Conservation (phyloP, 2,113 vertebrate genomes). For the Xenopus tropicalis region DNA sequence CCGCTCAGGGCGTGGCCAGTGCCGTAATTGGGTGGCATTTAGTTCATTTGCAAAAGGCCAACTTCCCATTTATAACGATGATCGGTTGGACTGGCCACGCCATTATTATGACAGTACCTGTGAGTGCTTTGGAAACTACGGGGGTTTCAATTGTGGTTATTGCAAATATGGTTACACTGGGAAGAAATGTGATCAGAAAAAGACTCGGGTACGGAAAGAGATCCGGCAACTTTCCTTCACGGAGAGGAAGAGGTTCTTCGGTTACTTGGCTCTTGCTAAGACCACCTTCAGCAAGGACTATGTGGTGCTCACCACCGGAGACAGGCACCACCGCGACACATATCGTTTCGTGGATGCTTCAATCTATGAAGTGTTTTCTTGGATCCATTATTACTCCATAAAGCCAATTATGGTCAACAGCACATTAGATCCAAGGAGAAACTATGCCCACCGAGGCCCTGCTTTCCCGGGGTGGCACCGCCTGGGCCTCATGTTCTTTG, state of each 20-base stretch:
- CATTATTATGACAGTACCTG: constrained; percentile 12
- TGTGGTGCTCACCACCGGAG: constrained; percentile 35
- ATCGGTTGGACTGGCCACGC: constrained; percentile 20
- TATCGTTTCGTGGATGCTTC: constrained; percentile 33
- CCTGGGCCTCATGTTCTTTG: constrained; percentile 46
- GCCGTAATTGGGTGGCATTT: neutral
- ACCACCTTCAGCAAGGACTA: constrained; percentile 34
- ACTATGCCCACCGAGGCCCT: constrained; percentile 48
- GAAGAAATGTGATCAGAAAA: neutral
- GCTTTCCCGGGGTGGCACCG: constrained; percentile 49
- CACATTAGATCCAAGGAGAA: neutral
- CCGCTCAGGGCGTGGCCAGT: neutral
- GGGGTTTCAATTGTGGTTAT: constrained; percentile 33
- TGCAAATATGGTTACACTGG: constrained; percentile 41
- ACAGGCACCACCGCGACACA: constrained; percentile 25
- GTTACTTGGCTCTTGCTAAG: constrained; percentile 41
- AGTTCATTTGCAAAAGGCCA: neutral
- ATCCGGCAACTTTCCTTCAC: constrained; percentile 26
- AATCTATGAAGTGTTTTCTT: constrained; percentile 44
- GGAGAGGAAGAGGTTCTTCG: constrained; percentile 40
- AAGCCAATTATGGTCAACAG: constrained; percentile 11
- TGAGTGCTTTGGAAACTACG: constrained; percentile 21
- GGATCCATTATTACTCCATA: constrained; percentile 49
- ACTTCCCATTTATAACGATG: neutral
- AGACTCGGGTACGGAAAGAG: constrained; percentile 5